Evolutionary conservation across 2,113 vertebrate species (phyloP).

Genomic region (Ameiurus melas): DNA sequence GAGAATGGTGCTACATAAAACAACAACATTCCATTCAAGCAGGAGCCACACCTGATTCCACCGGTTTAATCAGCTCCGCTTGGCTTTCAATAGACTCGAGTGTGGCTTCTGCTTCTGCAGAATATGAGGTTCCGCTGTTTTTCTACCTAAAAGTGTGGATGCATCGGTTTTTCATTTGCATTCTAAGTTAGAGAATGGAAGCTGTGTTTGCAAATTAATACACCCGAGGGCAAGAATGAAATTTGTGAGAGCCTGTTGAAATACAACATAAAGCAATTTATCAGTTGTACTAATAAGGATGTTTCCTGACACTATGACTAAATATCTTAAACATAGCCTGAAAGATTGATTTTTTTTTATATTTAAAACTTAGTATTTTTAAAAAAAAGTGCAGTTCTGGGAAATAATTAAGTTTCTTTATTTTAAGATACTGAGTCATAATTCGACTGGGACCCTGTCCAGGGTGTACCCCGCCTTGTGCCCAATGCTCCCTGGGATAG

Average conservation of each 20-base stretch:
- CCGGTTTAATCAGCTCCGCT: too few relatives aligned
- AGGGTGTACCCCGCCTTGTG: too few relatives aligned
- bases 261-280: not conserved
- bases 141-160: not conserved
- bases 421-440: not conserved
- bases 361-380: not conserved
- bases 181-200: not conserved
- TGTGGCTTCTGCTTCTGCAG: too few relatives aligned
- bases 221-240: too few relatives aligned
- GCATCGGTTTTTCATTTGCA: not conserved
- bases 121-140: not conserved
- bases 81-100: too few relatives aligned
- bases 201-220: not conserved
- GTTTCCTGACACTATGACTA: not conserved
- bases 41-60: too few relatives aligned
- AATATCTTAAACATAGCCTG: not conserved
- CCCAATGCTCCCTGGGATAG: too few relatives aligned
- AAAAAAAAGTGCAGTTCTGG: not conserved
- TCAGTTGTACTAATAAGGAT: not conserved
- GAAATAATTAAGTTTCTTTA: not conserved
- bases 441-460: too few relatives aligned
- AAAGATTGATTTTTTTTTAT: too few relatives aligned
- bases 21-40: too few relatives aligned
- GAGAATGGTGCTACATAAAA: too few relatives aligned
- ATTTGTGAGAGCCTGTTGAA: too few relatives aligned